A percentile compares a stretch with the other conserved stretches of the same genome.
Conservation (phyloP, 2,888 invertebrate species). For the Cheilosia vulpina region DNA sequence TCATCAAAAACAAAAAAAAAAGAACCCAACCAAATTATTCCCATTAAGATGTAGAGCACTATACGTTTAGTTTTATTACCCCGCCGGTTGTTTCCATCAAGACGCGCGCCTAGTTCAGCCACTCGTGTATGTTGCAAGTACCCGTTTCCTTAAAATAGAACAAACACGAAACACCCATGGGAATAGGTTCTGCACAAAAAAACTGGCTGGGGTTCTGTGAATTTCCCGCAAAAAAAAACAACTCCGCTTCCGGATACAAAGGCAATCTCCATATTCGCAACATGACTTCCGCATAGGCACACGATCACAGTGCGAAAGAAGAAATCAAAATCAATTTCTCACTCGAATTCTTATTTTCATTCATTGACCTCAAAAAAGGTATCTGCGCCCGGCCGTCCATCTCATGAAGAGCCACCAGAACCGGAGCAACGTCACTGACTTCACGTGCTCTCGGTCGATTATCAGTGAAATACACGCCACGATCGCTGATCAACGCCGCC, state of each 20-base stretch:
- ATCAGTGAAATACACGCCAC: slow-evolving; percentile 40
- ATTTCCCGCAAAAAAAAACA: slow-evolving; percentile 11
- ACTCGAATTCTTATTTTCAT: slow-evolving; percentile 60
- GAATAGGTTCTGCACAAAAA: slow-evolving; percentile 1
- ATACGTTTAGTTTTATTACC: slow-evolving; percentile 37
- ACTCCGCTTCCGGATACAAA: slow-evolving; percentile 58
- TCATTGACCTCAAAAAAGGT: slow-evolving; percentile 64
- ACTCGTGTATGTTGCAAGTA: slow-evolving; percentile 9
- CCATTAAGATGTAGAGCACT: slow-evolving; percentile 35
- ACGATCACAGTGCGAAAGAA: slow-evolving; percentile 15
- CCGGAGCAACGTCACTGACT: slow-evolving; percentile 47
- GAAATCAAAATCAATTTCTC: slow-evolving; percentile 58
- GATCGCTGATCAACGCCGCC: not conserved
- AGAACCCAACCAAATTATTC: not conserved
- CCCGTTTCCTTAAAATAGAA: slow-evolving; percentile 24
- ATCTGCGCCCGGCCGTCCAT: slow-evolving; percentile 6
- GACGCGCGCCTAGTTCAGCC: not conserved
- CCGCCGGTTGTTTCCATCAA: not conserved
- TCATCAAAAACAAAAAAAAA: slow-evolving; percentile 7
- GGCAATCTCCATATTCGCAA: slow-evolving; percentile 61
- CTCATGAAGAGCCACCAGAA: slow-evolving; percentile 6
- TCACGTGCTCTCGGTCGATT: slow-evolving; percentile 60
- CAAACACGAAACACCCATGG: slow-evolving; percentile 42
- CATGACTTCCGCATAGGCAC: slow-evolving; percentile 63
- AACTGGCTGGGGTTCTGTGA: slow-evolving; percentile 24